These are phyloP conservation scores for Tupaia chinensis DNA, from an alignment of 2,113 vertebrate species.

Conservation along the genomic window DNA sequence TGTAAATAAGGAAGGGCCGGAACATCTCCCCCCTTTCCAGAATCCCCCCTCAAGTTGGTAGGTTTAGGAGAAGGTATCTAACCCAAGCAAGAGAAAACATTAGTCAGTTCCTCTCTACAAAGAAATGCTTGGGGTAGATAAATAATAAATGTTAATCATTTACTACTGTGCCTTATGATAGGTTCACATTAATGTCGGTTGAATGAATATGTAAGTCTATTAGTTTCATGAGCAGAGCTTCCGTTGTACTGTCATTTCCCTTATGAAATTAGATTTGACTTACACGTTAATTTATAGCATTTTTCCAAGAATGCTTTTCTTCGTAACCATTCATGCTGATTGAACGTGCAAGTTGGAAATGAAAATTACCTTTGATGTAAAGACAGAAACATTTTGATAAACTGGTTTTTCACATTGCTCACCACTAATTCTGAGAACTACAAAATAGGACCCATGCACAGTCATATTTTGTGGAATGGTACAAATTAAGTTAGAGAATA, in stretches of 20 bases:
- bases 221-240: neutral
- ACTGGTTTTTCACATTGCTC: constrained; percentile 34
- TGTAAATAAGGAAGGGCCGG: constrained; percentile 18
- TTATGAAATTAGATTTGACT: constrained; percentile 59
- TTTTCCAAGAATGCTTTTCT: constrained; percentile 47
- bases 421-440: constrained; percentile 45
- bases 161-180: neutral
- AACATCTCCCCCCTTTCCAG: neutral
- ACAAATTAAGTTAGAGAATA: constrained; percentile 49
- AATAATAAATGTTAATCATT: constrained; percentile 41
- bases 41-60: neutral
- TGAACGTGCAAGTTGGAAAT: constrained; percentile 65
- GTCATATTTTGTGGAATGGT: constrained; percentile 23
- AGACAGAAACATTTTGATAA: neutral
- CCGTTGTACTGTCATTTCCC: constrained; percentile 45
- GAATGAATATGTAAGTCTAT: constrained; percentile 29
- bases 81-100: constrained; percentile 13
- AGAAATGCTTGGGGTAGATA: constrained; percentile 18
- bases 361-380: constrained; percentile 54
- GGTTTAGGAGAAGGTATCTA: neutral
- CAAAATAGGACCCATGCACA: constrained; percentile 58
- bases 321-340: neutral
- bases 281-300: constrained; percentile 37
- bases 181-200: neutral
- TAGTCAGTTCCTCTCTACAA: constrained; percentile 46